A percentile compares a stretch with the other conserved stretches of the same genome.
These are phyloP conservation scores for Oophaga sylvatica DNA, from an alignment of 2,797 vertebrate species.

Conservation along the genomic window DNA sequence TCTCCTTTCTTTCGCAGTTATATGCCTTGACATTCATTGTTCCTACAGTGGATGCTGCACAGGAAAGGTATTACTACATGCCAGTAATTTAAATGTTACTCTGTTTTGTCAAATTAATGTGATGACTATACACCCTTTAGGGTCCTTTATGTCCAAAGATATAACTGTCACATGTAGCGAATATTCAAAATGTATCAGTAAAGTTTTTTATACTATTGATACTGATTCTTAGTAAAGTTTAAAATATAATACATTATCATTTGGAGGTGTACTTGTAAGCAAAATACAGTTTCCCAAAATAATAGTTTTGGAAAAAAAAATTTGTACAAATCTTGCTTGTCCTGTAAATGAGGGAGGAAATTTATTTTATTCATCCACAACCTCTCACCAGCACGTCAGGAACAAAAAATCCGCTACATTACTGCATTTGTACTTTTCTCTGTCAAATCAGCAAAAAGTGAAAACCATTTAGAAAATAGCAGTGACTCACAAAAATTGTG, in stretches of 20 bases:
- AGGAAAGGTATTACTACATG: no score
- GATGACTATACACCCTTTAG: no score
- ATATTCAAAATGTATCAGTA: background rate
- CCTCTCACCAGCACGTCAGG: constrained; percentile 2
- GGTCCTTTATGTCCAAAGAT: no score
- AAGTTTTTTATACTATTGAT: background rate
- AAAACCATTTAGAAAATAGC: constrained; percentile 53
- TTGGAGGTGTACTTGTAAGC: background rate
- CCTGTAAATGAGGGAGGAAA: background rate
- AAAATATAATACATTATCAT: background rate
- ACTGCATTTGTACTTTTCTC: constrained; percentile 26
- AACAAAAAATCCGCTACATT: background rate
- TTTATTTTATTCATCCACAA: constrained; percentile 14
- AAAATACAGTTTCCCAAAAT: background rate
- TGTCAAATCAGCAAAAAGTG: constrained; percentile 42
- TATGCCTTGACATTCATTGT: no score
- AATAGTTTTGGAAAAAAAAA: background rate
- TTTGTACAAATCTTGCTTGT: background rate
- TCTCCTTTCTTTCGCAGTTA: no score
- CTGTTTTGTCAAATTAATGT: no score
- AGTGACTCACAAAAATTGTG: constrained; percentile 38
- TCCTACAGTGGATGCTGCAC: no score
- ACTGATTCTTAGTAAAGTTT: background rate
- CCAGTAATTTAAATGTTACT: no score
- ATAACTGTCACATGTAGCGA: no score